phyloP scores from a whole-genome alignment of 1,140 invertebrate genomes.

The Plutomurus gul region DNA sequence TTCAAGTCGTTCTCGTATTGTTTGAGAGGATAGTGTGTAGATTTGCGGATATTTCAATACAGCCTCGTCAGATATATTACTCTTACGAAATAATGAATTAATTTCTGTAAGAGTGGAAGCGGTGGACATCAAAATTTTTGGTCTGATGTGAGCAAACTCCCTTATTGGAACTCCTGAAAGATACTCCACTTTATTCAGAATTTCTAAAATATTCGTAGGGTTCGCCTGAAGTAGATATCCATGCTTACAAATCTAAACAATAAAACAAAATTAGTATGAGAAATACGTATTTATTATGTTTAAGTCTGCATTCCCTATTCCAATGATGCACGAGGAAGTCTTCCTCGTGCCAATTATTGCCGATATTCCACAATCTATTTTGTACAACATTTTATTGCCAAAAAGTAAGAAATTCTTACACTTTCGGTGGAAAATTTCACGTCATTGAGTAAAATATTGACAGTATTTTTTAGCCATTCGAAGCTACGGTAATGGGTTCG shows the following conservation, averaged over 20 bases:
- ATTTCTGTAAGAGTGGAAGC: constrained; percentile 61
- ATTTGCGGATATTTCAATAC: constrained; percentile 61
- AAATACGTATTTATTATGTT: background rate
- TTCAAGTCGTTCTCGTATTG: constrained; percentile 60
- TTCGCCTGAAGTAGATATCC: constrained; percentile 62
- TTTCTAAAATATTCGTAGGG: constrained; percentile 62
- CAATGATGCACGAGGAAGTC: too few relatives aligned
- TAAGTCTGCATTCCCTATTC: too few relatives aligned
- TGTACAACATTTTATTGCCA: background rate
- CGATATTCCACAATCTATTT: too few relatives aligned
- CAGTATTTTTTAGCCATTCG: background rate
- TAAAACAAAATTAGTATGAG: background rate
- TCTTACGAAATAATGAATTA: constrained; percentile 59
- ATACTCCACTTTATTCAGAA: constrained; percentile 60
- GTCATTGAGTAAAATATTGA: background rate
- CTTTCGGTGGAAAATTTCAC: background rate
- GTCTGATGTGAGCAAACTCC: background rate
- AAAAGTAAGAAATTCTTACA: background rate
- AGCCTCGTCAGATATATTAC: constrained; percentile 61
- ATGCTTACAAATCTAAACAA: constrained; percentile 59
- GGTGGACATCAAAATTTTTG: constrained; percentile 63
- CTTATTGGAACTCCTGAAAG: constrained; percentile 56
- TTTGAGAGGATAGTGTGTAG: constrained; percentile 61
- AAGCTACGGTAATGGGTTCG: background rate
- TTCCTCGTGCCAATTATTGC: too few relatives aligned